Percentiles rank a stretch among this genome's conserved stretches.
Evolutionary conservation across 2,797 vertebrate genomes (phyloP).

Genomic region (Sebastes goodei): DNA sequence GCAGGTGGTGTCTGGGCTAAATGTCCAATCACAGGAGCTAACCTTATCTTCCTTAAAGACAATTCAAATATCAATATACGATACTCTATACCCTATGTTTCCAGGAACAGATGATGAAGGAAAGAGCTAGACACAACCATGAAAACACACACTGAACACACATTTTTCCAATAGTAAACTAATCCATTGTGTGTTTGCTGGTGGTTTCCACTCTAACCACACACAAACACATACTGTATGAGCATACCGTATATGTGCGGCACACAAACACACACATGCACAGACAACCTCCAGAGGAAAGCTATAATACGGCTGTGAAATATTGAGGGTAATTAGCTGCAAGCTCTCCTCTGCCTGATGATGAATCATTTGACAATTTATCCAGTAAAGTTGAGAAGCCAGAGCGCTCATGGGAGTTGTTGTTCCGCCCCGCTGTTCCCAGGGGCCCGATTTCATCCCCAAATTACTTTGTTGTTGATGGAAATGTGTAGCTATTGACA

Average conservation of each 20-base stretch:
- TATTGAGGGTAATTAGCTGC: slow-evolving; percentile 38
- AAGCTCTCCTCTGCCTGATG: slow-evolving; percentile 12
- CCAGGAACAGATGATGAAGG: background rate
- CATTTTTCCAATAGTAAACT: background rate
- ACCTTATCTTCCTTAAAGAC: background rate
- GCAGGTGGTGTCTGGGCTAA: background rate
- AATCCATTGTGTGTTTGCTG: background rate
- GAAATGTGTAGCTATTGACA: slow-evolving; percentile 13
- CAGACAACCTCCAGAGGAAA: background rate
- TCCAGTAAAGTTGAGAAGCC: slow-evolving; percentile 23
- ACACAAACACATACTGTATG: background rate
- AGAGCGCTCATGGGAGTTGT: slow-evolving; percentile 37
- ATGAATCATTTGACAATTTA: slow-evolving; percentile 56
- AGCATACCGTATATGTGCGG: background rate
- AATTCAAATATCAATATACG: background rate
- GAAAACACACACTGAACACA: background rate
- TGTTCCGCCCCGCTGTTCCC: slow-evolving; percentile 20
- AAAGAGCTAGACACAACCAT: background rate
- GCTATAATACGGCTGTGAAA: slow-evolving; percentile 5
- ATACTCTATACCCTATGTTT: background rate
- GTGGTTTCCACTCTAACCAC: background rate
- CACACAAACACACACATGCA: background rate
- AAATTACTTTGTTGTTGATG: slow-evolving; percentile 25
- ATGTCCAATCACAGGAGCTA: background rate
- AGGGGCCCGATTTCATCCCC: slow-evolving; percentile 8